Evolutionary conservation across 2,113 vertebrate genomes (phyloP).

Genomic region (Gymnorhina tibicen): DNA sequence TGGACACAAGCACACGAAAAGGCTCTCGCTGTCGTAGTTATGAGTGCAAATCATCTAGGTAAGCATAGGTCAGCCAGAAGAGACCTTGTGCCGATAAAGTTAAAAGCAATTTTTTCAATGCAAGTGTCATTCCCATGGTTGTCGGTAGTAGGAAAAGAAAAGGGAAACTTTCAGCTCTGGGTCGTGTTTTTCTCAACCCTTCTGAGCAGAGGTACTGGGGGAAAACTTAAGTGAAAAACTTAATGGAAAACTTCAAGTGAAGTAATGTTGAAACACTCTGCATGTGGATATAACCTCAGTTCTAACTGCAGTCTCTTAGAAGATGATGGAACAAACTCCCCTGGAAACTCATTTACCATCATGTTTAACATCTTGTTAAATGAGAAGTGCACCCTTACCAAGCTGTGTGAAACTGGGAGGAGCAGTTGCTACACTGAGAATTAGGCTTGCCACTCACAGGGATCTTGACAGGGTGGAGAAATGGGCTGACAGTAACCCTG

Average conservation of each 20-base stretch:
- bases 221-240: background rate
- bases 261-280: background rate
- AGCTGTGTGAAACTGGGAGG: background rate
- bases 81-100: background rate
- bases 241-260: background rate
- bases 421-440: background rate
- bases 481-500: background rate
- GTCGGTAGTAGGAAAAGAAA: background rate
- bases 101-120: background rate
- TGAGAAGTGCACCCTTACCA: background rate
- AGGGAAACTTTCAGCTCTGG: background rate
- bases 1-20: background rate
- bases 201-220: background rate
- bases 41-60: background rate
- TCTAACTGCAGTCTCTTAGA: background rate
- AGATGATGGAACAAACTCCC: background rate
- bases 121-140: background rate
- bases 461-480: background rate
- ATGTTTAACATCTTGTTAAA: background rate
- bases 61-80: background rate
- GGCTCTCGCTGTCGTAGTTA: background rate
- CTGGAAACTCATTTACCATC: background rate
- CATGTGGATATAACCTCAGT: background rate
- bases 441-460: background rate
- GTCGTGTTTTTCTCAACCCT: background rate